Evolutionary conservation across 2,797 vertebrate genomes (phyloP).

Genomic region (Aeoliscus strigatus): DNA sequence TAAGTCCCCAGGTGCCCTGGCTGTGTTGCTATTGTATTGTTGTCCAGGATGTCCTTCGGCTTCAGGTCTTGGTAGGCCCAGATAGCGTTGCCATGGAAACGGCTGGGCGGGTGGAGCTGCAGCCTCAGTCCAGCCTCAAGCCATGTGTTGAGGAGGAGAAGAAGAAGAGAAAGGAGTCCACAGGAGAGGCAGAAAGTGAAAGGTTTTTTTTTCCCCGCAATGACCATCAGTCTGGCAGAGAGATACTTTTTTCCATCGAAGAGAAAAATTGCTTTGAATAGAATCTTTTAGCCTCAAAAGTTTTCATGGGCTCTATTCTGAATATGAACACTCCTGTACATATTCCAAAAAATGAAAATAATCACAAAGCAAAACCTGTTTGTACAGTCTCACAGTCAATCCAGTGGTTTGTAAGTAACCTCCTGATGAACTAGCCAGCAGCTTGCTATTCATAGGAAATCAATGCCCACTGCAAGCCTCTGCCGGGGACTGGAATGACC

Average conservation of each 20-base stretch:
- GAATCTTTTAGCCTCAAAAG: constrained; percentile 4
- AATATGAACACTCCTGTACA: background rate
- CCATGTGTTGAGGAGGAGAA: constrained; percentile 59
- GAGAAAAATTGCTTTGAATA: constrained; percentile 1
- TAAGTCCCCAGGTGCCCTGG: constrained; percentile 73
- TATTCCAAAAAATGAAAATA: background rate
- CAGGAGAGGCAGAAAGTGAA: constrained; percentile 38
- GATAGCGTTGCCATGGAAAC: constrained; percentile 78
- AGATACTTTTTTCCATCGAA: constrained; percentile 1
- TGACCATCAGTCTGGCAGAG: constrained; percentile 25
- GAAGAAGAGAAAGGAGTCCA: constrained; percentile 36
- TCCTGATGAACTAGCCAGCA: constrained; percentile 64
- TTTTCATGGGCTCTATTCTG: too few relatives aligned
- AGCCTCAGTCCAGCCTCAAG: constrained; percentile 66
- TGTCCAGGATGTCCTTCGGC: constrained; percentile 80
- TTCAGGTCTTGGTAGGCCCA: constrained; percentile 79
- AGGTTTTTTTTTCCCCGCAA: constrained; percentile 40
- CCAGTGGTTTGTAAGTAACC: constrained; percentile 50
- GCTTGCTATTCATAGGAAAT: constrained; percentile 70
- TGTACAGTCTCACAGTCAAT: constrained; percentile 57
- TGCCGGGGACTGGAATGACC: constrained; percentile 60
- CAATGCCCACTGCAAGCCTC: constrained; percentile 64
- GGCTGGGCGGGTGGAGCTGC: constrained; percentile 68
- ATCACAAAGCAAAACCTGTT: too few relatives aligned
- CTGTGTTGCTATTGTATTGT: constrained; percentile 76